Base-by-base conservation (phyloP, 2,888 invertebrate species). In the Ametastegia equiseti region DNA sequence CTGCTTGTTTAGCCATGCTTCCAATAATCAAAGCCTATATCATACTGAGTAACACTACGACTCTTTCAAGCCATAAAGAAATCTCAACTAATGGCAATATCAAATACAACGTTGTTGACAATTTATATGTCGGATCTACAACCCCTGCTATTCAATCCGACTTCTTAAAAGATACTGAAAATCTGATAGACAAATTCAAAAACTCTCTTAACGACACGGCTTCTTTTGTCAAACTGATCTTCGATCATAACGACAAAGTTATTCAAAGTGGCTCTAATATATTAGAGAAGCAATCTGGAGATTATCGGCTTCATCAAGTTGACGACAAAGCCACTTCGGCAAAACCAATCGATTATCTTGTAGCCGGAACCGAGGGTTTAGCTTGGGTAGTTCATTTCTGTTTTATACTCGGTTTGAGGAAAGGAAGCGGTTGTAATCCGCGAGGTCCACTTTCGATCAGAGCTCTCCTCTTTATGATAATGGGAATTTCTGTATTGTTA, bases 381-480 rank as follows among this genome's bases (percentile, higher is more conserved):
- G 93, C 96, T 69, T 98, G 98, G 98, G 92, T 96, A 79, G 93
- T 97, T 23, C 98, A 98, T 92, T 94, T 96, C 86, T 94, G 96
- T 84, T 96, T 95, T 91, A 93, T 94, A 86, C 92, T 96, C 85
- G 94, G 95, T 3, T 91, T 97, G 80, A 95, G 95, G 85, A 94
- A 93, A 86, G 93, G 94, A 85, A 92, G 95, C 57, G 93, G 94
- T 0, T 89, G 94, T 83, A 96, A 95, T 92, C 94, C 96, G 83
- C 93, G 97, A 60, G 98, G 98, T 0, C 96, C 97, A 0, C 92
- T 94, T 11, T 88, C 93, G 7, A 93, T 96, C 82, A 92, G 96
- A 82, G 92, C 95, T 81, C 88, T 96, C 50, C 92, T 95, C 60
- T 94, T 95, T 65, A 93, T 96, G 23, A 90, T 97, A 69, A 94